Base-by-base conservation (phyloP, 2,113 vertebrate genomes). In the Anolis sagrei region DNA sequence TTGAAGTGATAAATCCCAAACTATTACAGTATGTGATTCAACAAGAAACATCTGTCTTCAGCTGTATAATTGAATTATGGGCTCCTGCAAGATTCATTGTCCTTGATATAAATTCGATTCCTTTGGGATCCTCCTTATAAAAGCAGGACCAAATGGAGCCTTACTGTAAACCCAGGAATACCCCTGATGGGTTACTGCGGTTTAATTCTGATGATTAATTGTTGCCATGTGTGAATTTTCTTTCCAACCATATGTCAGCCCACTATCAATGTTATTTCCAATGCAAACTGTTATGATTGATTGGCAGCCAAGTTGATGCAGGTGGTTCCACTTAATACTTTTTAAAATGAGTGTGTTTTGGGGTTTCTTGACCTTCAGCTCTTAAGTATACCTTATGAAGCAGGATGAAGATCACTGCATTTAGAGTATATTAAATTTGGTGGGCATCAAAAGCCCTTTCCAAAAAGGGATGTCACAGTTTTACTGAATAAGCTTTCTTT, bases 31-130 rank as follows among this genome's bases (percentile, higher is more conserved):
- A 4, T 77, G 39, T 73, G 73, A 39, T 75, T 88, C 49, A 75
- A 48, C 69, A 87, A 10, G 79, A 73, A 84, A 13, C 34, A 58
- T 85, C 82, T 92, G 76, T 81, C 79, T 78, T 19, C 58, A 80
- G 58, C 58, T 80, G 48, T 75, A 8, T 78, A 68, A 83, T 87
- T 85, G 84, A 88, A 86, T 92, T 89, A 78, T 44, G 79, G 66
- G 58, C 79, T 88, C 74, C 82, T 70, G 69, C 0, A 1, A 80
- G 76, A 66, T 34, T 73, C 82, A 3, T 0, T 82, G 74, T 51
- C 34, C 0, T 0, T 80, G 83, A 83, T 75, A 49, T 27, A 68
- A 49, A 36, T 85, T 75, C 34, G 75, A 49, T 82, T 84, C 74
- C 69, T 85, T 79, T 86, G 88, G 89, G 88, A 32, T 51, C 51